Evolutionary conservation across 2,888 invertebrate genomes (phyloP), one percentile per base, ranked within the genome.

Genomic region (Baronia brevicornis): DNA sequence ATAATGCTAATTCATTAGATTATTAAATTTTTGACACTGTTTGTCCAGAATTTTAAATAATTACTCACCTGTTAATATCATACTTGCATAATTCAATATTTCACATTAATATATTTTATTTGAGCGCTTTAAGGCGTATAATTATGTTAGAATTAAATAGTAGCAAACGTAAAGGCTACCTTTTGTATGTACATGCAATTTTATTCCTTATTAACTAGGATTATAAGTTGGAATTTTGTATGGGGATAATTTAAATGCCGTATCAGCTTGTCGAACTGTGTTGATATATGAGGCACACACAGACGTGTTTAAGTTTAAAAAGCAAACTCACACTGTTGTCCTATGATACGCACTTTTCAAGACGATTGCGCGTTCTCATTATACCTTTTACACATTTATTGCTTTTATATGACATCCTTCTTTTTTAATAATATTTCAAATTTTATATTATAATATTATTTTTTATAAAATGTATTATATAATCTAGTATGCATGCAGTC

Each of bases 291-390:
- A 14, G 27, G 11, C 31, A 36, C 31, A 30, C 35, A 36, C 19
- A 25, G 27, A 30, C 33, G 26, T 20, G 26, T 39, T 35, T 26
- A 19, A 36, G 34, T 35, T 38, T 37, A 33, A 43, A 40, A 48
- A 43, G 41, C 40, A 36, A 41, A 39, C 43, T 43, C 47, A 46
- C 43, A 41, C 48, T 26, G 32, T 30, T 30, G 38, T 38, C 37
- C n/a, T n/a, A n/a, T 29, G 29, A 19, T 48, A 60, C 58, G 60
- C 56, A 58, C 54, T 51, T 56, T 54, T 55, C 49, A 48, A 51
- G 46, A 44, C 35, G 41, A 34, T 25, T 19, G 39, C 18, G 25
- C 12, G 48, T 47, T 42, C 50, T 39, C 58, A 54, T 43, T 54
- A 33, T 8, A 7, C 6, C n/a, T 4, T 14, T 25, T 28, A n/a